Evolutionary conservation across 2,888 invertebrate species (phyloP).

Genomic region (Caenorhabditis doughertyi): DNA sequence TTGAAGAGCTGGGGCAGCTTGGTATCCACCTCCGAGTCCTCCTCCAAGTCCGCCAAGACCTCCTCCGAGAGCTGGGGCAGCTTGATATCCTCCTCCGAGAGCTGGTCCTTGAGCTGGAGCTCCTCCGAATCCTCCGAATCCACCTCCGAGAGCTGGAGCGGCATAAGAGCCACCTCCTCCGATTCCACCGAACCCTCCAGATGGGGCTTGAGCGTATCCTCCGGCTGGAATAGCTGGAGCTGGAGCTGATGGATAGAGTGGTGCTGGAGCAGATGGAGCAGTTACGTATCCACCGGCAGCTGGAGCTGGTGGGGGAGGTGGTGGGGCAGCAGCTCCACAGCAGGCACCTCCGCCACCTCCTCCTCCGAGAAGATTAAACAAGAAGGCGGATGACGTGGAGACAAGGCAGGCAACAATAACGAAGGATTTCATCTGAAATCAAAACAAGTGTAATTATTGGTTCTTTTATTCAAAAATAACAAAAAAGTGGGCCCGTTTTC

Average conservation of each 20-base stretch:
- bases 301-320: constrained; percentile 38
- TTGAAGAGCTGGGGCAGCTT: constrained; percentile 27
- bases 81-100: constrained; percentile 24
- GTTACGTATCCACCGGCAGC: constrained; percentile 31
- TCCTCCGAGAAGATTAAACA: constrained; percentile 48
- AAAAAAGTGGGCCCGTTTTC: background rate
- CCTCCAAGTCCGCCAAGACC: constrained; percentile 1
- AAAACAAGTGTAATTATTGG: background rate
- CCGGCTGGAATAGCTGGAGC: constrained; percentile 59
- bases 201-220: constrained; percentile 44
- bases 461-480: background rate
- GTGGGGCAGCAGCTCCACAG: constrained; percentile 44
- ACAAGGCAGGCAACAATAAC: constrained; percentile 40
- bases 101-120: constrained; percentile 21
- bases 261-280: constrained; percentile 56
- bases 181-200: constrained; percentile 12
- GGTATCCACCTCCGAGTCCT: constrained; percentile 37
- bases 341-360: constrained; percentile 57
- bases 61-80: constrained; percentile 24
- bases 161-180: constrained; percentile 36
- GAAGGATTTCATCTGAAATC: constrained; percentile 50
- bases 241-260: constrained; percentile 50
- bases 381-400: constrained; percentile 55
- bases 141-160: constrained; percentile 39
- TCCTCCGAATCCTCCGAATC: constrained; percentile 47